These are phyloP conservation scores for Babylonia areolata DNA, from an alignment of 1,140 invertebrate species.

Conservation along the genomic window DNA sequence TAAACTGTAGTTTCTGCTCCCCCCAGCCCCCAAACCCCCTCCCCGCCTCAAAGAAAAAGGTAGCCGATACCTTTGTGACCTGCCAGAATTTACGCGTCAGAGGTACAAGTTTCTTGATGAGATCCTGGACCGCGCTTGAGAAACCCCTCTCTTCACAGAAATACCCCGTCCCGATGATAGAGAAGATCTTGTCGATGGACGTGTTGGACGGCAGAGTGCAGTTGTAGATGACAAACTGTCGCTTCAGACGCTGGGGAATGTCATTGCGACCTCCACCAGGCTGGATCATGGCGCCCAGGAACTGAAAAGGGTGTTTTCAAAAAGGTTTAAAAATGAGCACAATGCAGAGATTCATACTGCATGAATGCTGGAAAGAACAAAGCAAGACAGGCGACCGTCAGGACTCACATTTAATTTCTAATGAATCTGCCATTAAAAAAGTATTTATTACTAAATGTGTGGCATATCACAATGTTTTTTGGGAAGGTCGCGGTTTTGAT, in stretches of 20 bases:
- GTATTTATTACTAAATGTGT: too few relatives aligned
- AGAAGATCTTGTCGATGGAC: conserved; percentile 93
- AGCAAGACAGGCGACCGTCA: too few relatives aligned
- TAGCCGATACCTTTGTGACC: conserved; percentile 81
- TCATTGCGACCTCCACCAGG: conserved; percentile 96
- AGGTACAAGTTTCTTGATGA: conserved; percentile 89
- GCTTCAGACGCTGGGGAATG: conserved; percentile 94
- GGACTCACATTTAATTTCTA: not conserved
- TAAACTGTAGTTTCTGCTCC: too few relatives aligned
- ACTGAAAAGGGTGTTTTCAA: conserved; percentile 73
- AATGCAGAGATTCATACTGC: not conserved
- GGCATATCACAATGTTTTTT: too few relatives aligned
- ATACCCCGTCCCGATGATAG: conserved; percentile 74
- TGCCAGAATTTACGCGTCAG: conserved; percentile 93
- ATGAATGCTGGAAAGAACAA: not conserved
- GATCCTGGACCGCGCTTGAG: conserved; percentile 84
- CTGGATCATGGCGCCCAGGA: conserved; percentile 93
- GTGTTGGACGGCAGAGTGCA: conserved; percentile 91
- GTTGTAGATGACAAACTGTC: conserved; percentile 97
- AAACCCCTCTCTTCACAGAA: conserved; percentile 79
- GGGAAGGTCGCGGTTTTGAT: too few relatives aligned
- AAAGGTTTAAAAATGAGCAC: not conserved
- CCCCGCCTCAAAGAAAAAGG: too few relatives aligned
- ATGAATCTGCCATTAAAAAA: not conserved
- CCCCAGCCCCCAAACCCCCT: too few relatives aligned